A percentile compares a stretch with the other conserved stretches of the same genome.
Evolutionary conservation across 2,113 vertebrate genomes (phyloP).

Genomic region (Ranitomeya variabilis): DNA sequence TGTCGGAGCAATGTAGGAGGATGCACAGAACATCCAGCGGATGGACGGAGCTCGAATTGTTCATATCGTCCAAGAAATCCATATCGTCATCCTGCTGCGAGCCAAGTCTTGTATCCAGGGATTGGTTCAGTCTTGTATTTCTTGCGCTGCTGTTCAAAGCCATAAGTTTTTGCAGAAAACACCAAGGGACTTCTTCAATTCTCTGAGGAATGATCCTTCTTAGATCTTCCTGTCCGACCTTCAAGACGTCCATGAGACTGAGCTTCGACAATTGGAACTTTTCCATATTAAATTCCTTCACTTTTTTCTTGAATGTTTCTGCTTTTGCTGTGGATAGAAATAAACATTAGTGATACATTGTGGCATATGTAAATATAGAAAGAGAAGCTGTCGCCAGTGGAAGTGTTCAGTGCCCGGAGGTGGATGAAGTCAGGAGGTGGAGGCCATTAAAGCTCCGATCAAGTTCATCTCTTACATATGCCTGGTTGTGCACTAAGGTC

Average conservation of each 20-base stretch:
- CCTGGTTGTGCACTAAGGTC: too few relatives aligned
- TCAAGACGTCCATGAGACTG: slow-evolving; percentile 27
- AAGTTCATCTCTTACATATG: background rate
- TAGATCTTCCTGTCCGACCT: slow-evolving; percentile 18
- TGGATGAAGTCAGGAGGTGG: background rate
- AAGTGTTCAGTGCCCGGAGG: too few relatives aligned
- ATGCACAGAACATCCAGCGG: slow-evolving; percentile 76
- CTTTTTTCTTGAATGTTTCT: background rate
- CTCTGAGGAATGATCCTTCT: background rate
- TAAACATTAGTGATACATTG: background rate
- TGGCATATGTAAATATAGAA: background rate
- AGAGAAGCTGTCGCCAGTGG: background rate
- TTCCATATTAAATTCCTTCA: slow-evolving; percentile 17
- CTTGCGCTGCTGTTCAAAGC: slow-evolving; percentile 64
- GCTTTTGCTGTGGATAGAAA: slow-evolving; percentile 2
- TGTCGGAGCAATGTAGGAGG: slow-evolving; percentile 73
- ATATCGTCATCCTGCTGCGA: background rate
- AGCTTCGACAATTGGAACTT: slow-evolving; percentile 4
- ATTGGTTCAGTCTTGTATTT: slow-evolving; percentile 52
- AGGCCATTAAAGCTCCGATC: background rate
- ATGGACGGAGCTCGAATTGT: slow-evolving; percentile 60
- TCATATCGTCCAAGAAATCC: background rate
- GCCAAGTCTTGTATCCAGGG: background rate
- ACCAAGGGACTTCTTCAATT: slow-evolving; percentile 15
- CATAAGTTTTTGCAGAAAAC: slow-evolving; percentile 67